A percentile compares a stretch with the other conserved stretches of the same genome.
Conservation (phyloP, 2,113 vertebrate genomes). For the Chloropsis hardwickii region DNA sequence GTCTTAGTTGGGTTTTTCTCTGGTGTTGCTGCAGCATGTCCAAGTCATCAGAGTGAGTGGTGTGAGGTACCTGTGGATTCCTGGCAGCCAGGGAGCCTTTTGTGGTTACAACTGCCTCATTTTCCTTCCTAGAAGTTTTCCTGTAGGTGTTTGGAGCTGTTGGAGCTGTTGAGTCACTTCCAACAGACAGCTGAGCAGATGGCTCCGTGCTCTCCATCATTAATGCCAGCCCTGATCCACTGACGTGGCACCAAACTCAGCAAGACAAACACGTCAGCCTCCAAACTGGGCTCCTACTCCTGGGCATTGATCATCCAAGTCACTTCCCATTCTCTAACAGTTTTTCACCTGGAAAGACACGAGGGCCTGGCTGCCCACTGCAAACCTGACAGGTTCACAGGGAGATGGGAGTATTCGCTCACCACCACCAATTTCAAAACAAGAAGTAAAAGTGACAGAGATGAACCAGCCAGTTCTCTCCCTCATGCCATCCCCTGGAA, state of each 20-base stretch:
- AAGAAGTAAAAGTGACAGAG: not conserved
- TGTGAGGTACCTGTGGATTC: not conserved
- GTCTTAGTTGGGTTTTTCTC: not conserved
- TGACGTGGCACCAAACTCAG: not conserved
- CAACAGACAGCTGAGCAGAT: not conserved
- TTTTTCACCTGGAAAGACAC: not conserved
- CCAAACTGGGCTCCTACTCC: not conserved
- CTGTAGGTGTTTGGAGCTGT: not conserved
- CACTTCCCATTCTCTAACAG: not conserved
- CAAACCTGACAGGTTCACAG: not conserved
- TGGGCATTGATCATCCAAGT: not conserved
- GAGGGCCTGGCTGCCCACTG: not conserved
- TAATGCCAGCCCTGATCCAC: not conserved
- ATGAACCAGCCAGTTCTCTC: not conserved
- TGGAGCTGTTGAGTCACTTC: not conserved
- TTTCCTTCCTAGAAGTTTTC: not conserved
- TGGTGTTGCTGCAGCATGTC: not conserved
- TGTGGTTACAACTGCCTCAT: not conserved
- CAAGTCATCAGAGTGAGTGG: not conserved
- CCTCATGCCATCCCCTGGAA: not conserved
- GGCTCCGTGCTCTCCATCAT: not conserved
- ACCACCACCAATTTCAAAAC: not conserved
- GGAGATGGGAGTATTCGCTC: not conserved
- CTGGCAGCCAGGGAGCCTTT: not conserved
- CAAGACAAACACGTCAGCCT: not conserved